Evolutionary conservation across 1,140 invertebrate genomes (phyloP), one percentile per base, ranked within the genome.

Genomic region (Caenorhabditis tropicalis): DNA sequence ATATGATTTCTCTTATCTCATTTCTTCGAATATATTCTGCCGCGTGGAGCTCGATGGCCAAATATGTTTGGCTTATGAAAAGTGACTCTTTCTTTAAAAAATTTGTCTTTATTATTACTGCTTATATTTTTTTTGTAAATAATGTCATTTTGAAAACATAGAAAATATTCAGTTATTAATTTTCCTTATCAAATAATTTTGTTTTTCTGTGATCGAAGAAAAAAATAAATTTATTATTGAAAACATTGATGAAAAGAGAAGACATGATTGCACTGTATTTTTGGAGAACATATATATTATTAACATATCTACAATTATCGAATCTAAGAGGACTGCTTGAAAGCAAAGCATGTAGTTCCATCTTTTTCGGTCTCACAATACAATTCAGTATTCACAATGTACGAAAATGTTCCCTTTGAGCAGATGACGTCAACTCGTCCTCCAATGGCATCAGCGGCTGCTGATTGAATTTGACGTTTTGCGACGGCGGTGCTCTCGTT

Each of bases 301-400:
- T 21, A 29, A 36, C 7, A 27, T 29, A 1, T 24, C n/a, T 29
- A 29, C 27, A 19, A 36, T n/a, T 36, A 36, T 1, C n/a, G 43
- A 79, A 21, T 82, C 31, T 65, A 53, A 27, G 82, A 82, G 36
- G 81, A 84, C 56, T 86, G 85, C 19, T 79, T 58, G 82, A 86
- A 86, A 53, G 65, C 85, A 74, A 86, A 86, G 46, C 85, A 86
- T 5, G 85, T 86, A 43, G 81, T 86, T 58, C 85, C 85, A 36
- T 81, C 56, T 29, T 85, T 79, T n/a, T 79, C 82, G 0, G 82
- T 84, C 27, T 86, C 85, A 53, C 85, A 86, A 46, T 86, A 86
- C 36, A 84, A 15, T 19, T 84, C 79, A 27, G 85, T 82, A 58
- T 86, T 86, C 27, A 86, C 85, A 56, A 86, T 86, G 79, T 86